These are phyloP conservation scores for Thamnophis sirtalis DNA, from an alignment of 2,113 vertebrate species.

Conservation along the genomic window DNA sequence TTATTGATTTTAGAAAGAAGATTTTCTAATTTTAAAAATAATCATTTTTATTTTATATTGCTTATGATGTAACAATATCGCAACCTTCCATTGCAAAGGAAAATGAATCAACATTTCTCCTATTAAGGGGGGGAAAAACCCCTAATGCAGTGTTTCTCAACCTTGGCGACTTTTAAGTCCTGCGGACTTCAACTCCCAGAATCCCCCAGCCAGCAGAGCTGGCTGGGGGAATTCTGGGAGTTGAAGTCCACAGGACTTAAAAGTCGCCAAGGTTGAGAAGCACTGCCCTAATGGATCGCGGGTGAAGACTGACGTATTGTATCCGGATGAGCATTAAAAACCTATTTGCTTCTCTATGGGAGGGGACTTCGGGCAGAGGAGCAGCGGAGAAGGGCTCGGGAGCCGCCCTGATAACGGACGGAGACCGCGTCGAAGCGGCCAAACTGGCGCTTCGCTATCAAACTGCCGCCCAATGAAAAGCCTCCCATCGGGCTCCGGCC, in stretches of 20 bases:
- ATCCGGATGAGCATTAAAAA: background rate
- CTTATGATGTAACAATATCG: background rate
- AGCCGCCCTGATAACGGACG: background rate
- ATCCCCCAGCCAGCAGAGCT: no score
- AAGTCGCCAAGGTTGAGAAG: no score
- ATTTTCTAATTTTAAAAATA: background rate
- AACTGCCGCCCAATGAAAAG: background rate
- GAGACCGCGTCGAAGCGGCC: background rate
- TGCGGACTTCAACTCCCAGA: no score
- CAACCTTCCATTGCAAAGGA: background rate
- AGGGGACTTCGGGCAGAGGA: background rate
- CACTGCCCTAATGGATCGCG: background rate
- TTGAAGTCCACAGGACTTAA: no score
- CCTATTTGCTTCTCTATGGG: background rate
- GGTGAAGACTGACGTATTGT: background rate
- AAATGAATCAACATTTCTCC: background rate
- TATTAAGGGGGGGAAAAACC: background rate
- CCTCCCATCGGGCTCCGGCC: background rate
- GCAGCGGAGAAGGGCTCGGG: background rate
- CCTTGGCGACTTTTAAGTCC: no score
- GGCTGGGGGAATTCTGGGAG: no score
- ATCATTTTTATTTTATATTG: background rate
- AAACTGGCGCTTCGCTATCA: background rate
- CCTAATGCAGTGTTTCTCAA: no score
- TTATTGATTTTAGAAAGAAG: background rate